Base-by-base conservation (phyloP, 2,888 invertebrate species). In the Odontothrips loti region DNA sequence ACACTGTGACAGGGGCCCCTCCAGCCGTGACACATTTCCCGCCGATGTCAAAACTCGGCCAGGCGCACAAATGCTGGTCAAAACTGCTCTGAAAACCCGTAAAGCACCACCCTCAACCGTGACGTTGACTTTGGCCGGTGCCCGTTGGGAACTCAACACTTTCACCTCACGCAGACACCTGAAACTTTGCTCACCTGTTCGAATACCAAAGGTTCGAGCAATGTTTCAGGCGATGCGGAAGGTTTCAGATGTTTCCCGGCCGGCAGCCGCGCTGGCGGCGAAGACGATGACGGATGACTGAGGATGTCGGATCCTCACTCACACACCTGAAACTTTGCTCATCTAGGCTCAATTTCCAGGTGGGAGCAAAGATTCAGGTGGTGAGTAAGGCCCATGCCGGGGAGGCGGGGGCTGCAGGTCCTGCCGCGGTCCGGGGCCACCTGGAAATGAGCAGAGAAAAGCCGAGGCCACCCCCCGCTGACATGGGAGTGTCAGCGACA, bases 241-340 rank as follows among this genome's bases (percentile, higher is more conserved):
- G 68, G 68, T 23, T 75, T 27, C 6, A 15, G 6, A 6, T n/a
- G 20, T 58, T 8, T 17, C n/a, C 15, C 0, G 17, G 51, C 10
- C 20, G 51, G 15, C 15, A 2, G 15, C 20, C 15, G 6, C n/a
- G 6, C 20, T 58, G 58, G 17, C 15, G 17, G 20, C 6, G 58
- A 17, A 11, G 58, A 6, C 58, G 51, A 2, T 10, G 58, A 17
- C 34, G 23, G 27, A 12, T 20, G 58, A 17, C 20, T 6, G 27
- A 78, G 51, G 29, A 80, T 83, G 79, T 51, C 81, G 82, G 81
- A 82, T 82, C 85, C 83, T 88, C 88, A 90, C 90, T 90, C 91
- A 93, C 93, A 93, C 93, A 93, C 93, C 93, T 93, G 93, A 93
- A 93, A 93, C 93, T 93, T 94, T 94, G 93, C 93, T 93, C 93